Base-by-base conservation (phyloP, 2,113 vertebrate species). In the Urocolius indicus region DNA sequence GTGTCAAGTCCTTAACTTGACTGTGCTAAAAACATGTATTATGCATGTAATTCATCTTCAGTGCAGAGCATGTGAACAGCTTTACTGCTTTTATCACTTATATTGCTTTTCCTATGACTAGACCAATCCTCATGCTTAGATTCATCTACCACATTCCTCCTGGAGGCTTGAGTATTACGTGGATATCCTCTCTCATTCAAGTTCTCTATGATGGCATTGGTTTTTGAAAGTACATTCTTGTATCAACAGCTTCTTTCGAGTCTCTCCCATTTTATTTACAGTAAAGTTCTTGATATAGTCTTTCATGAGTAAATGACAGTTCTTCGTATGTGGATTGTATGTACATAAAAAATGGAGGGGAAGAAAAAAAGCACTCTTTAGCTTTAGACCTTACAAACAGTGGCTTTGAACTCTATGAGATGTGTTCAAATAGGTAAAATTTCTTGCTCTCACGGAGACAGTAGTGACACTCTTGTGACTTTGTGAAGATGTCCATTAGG, bases 1-100 rank as follows among this genome's bases (percentile, higher is more conserved):
- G 89, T 92, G 55, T 86, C 79, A 92, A 86, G 63, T 51, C 68
- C 59, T 88, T 80, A 93, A 88, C 59, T 62, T 90, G 27, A 20
- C 80, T 93, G 68, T 67, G 83, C 43, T 92, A 81, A 88, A 91
- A 94, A 16, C 55, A 69, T 24, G 62, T 19, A 51, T 91, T 90
- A 74, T n/a, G 21, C 11, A 43, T 63, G 79, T 74, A 88, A 88
- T 95, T 62, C 16, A 58, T 94, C 66, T 74, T 90, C 59, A 69
- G n/a, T 3, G 34, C 36, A 83, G 41, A 62, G 17, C 0, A 0
- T 80, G 38, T 54, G 88, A 93, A 67, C 58, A 21, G 24, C 55
- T 88, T 90, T 51, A 30, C 17, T 67, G 79, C 5, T 78, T 94
- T 90, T 92, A 79, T 80, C 67, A 49, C 46, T 67, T 74, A 29